Conservation (phyloP, 2,113 vertebrate species). For the Sterna hirundo region DNA sequence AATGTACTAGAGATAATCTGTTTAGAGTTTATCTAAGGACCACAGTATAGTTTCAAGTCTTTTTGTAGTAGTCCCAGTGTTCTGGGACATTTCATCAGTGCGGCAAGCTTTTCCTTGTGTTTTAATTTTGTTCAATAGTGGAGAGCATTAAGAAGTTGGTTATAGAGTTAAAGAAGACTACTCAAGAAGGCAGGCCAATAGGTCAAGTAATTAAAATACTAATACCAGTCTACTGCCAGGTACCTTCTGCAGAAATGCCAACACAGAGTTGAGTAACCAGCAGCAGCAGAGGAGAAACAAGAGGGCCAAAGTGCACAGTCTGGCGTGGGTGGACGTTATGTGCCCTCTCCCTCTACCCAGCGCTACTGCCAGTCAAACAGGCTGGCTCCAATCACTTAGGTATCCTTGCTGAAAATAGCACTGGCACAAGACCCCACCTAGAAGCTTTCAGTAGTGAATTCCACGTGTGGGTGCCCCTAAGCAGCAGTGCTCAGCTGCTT, state of each 20-base stretch:
- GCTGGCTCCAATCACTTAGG: fast-evolving
- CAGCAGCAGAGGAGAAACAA: background rate
- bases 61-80: background rate
- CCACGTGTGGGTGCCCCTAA: background rate
- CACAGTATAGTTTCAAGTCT: background rate
- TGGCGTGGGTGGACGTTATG: background rate
- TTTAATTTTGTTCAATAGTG: background rate
- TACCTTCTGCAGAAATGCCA: background rate
- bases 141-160: background rate
- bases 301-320: background rate
- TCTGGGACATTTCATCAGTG: background rate
- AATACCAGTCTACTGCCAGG: background rate
- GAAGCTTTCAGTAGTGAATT: background rate
- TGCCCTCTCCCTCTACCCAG: background rate
- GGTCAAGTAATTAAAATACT: background rate
- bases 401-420: conserved; percentile 16
- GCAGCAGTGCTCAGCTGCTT: background rate
- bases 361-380: background rate
- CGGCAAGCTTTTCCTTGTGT: background rate
- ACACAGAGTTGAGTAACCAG: background rate
- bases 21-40: background rate
- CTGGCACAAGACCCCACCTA: background rate
- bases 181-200: background rate
- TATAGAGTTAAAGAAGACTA: background rate
- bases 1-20: background rate